Evolutionary conservation across 2,888 invertebrate species (phyloP).

Genomic region (Cremastinae sp.): DNA sequence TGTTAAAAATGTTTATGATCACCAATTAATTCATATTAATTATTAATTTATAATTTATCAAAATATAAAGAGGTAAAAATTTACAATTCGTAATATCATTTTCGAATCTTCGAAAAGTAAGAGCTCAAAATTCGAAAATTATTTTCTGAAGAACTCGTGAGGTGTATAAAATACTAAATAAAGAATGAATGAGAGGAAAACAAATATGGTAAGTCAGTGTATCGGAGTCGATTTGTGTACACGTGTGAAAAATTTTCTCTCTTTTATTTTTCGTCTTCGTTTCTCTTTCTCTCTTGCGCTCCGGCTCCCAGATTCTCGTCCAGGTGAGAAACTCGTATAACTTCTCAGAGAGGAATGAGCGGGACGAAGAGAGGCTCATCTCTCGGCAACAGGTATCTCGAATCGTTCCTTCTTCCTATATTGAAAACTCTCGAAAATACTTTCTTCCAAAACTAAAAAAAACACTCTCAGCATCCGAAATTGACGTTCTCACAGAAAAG

Average conservation of each 20-base stretch:
- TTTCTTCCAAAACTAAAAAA: not conserved
- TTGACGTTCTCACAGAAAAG: no score
- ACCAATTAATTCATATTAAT: no score
- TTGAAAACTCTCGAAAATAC: slow-evolving; percentile 60
- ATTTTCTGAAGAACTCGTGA: not conserved
- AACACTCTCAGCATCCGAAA: no score
- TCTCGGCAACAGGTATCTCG: slow-evolving; percentile 47
- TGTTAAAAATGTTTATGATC: no score
- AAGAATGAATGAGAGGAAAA: slow-evolving; percentile 67
- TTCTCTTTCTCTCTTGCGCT: slow-evolving; percentile 23
- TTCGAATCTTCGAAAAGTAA: no score
- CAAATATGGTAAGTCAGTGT: slow-evolving; percentile 52
- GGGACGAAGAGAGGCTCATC: slow-evolving; percentile 39
- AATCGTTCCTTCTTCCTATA: slow-evolving; percentile 52
- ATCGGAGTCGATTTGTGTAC: slow-evolving; percentile 16
- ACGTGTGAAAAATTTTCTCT: slow-evolving; percentile 24
- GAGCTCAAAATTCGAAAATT: no score
- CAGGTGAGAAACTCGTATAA: slow-evolving; percentile 40
- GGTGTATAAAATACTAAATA: slow-evolving; percentile 49
- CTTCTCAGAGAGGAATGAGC: slow-evolving; percentile 22
- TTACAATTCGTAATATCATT: no score
- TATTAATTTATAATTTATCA: no score
- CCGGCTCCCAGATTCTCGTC: slow-evolving; percentile 34
- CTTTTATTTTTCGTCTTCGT: not conserved
- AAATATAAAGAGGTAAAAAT: no score